phyloP scores from a whole-genome alignment of 2,113 vertebrate species.

The Probosciger aterrimus region DNA sequence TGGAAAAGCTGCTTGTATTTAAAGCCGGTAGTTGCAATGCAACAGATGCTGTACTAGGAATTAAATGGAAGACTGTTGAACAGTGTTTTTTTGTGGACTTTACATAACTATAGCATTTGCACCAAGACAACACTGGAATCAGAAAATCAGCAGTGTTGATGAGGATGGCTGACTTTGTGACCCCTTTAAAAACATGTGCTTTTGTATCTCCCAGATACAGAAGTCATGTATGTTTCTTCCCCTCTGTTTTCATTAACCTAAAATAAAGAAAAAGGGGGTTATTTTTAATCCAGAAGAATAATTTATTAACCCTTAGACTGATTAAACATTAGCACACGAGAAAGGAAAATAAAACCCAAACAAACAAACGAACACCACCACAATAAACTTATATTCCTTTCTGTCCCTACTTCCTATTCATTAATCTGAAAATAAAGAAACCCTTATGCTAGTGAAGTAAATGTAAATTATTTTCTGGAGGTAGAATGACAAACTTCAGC shows the following conservation, averaged over 20 bases:
- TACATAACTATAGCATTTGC: background rate
- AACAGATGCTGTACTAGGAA: background rate
- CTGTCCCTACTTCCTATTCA: background rate
- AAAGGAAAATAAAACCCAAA: background rate
- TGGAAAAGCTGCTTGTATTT: conserved; percentile 16
- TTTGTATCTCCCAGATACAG: background rate
- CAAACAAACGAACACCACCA: background rate
- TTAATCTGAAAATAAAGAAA: conserved; percentile 8
- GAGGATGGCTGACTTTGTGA: background rate
- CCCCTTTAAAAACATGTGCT: background rate
- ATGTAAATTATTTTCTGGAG: conserved; percentile 2
- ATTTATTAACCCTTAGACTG: background rate
- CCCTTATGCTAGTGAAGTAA: background rate
- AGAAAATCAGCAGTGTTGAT: background rate
- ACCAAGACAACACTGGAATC: background rate
- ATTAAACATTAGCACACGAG: background rate
- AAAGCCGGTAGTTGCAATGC: background rate
- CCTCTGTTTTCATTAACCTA: background rate
- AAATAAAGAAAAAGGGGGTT: background rate
- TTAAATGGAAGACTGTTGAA: background rate
- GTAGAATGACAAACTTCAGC: background rate
- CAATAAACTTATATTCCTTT: background rate
- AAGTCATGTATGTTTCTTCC: background rate
- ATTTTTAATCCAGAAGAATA: conserved; percentile 16
- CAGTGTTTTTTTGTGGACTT: background rate